Percentiles rank a stretch among this genome's conserved stretches.
Evolutionary conservation across 2,888 invertebrate genomes (phyloP).

Genomic region (Ashinkailepas kermadecensis): DNA sequence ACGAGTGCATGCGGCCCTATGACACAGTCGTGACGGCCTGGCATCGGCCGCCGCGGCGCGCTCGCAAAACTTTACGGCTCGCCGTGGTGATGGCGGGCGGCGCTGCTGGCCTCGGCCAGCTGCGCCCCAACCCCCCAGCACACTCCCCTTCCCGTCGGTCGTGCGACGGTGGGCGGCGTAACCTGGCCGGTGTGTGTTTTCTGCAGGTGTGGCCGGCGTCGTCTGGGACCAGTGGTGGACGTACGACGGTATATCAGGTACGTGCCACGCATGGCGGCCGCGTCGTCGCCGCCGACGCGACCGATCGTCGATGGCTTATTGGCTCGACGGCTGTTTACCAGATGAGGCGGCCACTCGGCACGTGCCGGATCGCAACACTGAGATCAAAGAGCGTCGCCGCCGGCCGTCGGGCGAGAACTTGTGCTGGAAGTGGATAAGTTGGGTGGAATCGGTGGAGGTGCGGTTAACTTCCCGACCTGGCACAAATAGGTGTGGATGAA

Average conservation of each 20-base stretch:
- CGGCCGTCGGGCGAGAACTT: not conserved
- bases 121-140: not conserved
- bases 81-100: not conserved
- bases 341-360: not conserved
- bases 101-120: not conserved
- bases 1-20: not conserved
- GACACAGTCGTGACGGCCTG: not conserved
- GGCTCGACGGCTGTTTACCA: not conserved
- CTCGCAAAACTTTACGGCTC: not conserved
- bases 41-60: not conserved
- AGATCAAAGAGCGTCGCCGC: not conserved
- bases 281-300: too few relatives aligned
- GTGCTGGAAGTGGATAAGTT: not conserved
- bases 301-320: not conserved
- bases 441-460: not conserved
- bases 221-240: conserved; percentile 18
- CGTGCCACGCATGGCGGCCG: not conserved
- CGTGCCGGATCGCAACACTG: not conserved
- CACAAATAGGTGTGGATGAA: too few relatives aligned
- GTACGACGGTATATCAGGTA: conserved; percentile 15
- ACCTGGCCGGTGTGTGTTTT: not conserved
- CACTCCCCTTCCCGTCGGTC: too few relatives aligned
- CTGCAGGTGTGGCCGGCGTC: not conserved
- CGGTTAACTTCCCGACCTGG: too few relatives aligned
- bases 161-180: too few relatives aligned